These are phyloP conservation scores for Sibirionetta formosa DNA, from an alignment of 2,797 vertebrate genomes.

Conservation along the genomic window DNA sequence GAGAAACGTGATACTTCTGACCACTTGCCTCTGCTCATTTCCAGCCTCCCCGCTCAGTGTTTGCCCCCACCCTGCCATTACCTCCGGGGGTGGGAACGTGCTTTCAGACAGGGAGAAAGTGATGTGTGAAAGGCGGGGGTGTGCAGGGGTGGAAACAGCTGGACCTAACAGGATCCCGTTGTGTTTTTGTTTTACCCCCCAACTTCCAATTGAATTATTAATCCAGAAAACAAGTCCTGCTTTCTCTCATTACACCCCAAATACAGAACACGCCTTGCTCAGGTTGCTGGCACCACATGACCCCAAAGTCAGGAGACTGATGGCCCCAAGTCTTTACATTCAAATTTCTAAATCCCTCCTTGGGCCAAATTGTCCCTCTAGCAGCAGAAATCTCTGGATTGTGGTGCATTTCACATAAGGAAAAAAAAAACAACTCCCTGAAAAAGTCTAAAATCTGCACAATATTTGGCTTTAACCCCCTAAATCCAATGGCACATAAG, in stretches of 20 bases:
- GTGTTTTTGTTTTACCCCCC: background rate
- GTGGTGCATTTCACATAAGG: background rate
- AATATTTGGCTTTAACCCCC: background rate
- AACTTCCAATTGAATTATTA: background rate
- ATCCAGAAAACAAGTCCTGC: background rate
- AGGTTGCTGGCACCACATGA: background rate
- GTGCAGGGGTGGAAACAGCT: background rate
- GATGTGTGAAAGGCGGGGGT: fast-evolving
- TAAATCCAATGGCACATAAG: background rate
- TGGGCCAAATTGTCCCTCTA: background rate
- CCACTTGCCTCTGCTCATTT: background rate
- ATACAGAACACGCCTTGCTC: background rate
- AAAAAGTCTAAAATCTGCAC: background rate
- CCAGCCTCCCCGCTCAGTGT: background rate
- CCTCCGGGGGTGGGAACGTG: background rate
- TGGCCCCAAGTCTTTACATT: fast-evolving
- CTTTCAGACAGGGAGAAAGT: background rate
- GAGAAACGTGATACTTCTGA: slow-evolving; percentile 10
- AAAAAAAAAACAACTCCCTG: no score
- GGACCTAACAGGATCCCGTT: background rate
- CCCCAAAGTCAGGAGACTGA: background rate
- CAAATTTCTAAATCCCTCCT: background rate
- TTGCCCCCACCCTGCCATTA: background rate
- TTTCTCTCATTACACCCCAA: background rate
- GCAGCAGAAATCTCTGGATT: background rate